Conservation (phyloP, 2,113 vertebrate genomes). For the Bubo bubo region DNA sequence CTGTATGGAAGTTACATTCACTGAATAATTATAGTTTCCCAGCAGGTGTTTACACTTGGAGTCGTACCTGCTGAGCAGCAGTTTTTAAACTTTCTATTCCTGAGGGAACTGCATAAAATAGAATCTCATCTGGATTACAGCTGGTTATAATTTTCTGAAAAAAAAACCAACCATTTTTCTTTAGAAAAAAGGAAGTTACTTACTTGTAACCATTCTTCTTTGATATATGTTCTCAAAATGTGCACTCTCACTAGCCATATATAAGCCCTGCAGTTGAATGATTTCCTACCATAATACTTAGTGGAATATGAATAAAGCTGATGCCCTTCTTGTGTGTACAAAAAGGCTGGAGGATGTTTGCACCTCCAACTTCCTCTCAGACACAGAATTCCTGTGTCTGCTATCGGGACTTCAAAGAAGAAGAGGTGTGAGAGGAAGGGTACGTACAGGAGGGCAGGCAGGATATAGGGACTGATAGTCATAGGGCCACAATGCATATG, state of each 20-base stretch:
- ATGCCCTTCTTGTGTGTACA: fast-evolving
- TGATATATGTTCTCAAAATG: not conserved
- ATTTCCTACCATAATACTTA: not conserved
- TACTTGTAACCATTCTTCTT: not conserved
- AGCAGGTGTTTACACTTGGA: not conserved
- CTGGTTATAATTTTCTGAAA: not conserved
- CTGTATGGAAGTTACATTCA: not conserved
- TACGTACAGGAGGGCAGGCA: not conserved
- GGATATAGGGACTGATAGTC: not conserved
- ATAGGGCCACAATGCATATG: not conserved
- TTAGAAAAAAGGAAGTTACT: not conserved
- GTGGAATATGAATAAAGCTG: not conserved
- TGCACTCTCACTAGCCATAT: not conserved
- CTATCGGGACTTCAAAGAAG: not conserved
- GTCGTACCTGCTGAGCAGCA: not conserved
- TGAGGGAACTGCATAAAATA: not conserved
- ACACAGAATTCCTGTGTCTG: not conserved
- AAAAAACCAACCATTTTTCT: not conserved
- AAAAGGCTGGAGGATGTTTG: not conserved
- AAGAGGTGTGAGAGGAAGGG: not conserved
- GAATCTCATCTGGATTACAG: not conserved
- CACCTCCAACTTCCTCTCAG: not conserved
- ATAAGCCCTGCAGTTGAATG: not conserved
- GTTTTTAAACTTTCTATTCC: not conserved
- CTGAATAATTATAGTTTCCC: not conserved